These are phyloP conservation scores for Steinernema khuongi DNA, from an alignment of 1,140 invertebrate genomes.

Conservation along the genomic window DNA sequence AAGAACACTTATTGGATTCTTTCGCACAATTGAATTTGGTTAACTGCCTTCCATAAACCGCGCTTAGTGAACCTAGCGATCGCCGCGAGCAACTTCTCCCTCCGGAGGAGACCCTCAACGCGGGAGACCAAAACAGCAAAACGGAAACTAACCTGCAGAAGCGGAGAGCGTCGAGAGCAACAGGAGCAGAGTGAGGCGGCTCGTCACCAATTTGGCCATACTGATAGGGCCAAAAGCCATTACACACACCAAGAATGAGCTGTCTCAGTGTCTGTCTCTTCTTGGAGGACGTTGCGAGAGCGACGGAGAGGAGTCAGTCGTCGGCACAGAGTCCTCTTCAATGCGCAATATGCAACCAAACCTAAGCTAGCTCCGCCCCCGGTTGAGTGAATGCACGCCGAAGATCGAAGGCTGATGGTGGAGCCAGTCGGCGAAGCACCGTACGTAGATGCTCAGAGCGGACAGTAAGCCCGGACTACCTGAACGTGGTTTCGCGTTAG, in stretches of 20 bases:
- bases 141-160: not conserved
- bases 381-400: not conserved
- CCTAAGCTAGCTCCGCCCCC: not conserved
- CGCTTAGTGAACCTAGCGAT: not conserved
- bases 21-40: not conserved
- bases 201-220: not conserved
- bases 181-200: not conserved
- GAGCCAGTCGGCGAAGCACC: not conserved
- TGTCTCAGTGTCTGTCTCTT: conserved; percentile 3
- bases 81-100: not conserved
- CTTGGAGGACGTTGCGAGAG: not conserved
- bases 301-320: conserved; percentile 8
- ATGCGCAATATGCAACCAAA: conserved; percentile 16
- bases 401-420: not conserved
- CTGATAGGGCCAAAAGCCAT: conserved; percentile 8
- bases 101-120: not conserved
- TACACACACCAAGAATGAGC: not conserved
- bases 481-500: no score
- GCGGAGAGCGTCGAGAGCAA: not conserved
- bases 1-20: not conserved
- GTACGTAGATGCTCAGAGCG: not conserved
- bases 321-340: not conserved
- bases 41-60: not conserved
- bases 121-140: not conserved
- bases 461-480: not conserved